These are phyloP conservation scores for Epiblema foenella DNA, from an alignment of 2,888 invertebrate genomes.

Conservation along the genomic window DNA sequence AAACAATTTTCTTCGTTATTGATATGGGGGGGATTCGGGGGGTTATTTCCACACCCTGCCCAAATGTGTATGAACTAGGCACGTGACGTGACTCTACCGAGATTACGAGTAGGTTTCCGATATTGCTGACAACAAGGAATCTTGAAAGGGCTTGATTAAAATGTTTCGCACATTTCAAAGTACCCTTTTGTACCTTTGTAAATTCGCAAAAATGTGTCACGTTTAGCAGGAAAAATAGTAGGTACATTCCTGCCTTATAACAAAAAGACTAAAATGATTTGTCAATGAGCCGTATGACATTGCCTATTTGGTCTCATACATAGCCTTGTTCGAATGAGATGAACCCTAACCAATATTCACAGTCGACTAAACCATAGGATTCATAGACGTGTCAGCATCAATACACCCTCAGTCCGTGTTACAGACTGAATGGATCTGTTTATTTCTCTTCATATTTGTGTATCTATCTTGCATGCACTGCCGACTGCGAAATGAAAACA, in stretches of 20 bases:
- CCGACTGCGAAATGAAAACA: conserved; percentile 9
- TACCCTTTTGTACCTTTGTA: not conserved
- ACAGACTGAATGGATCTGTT: conserved; percentile 13
- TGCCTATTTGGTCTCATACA: not conserved
- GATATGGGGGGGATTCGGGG: conserved; percentile 66
- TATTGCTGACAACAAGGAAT: conserved; percentile 46
- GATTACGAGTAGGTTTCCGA: conserved; percentile 65
- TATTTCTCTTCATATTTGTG: conserved; percentile 9
- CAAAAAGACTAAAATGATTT: too few species aligned
- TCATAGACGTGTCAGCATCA: not conserved
- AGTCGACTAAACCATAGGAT: conserved; percentile 3
- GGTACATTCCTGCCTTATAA: not conserved
- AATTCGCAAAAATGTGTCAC: not conserved
- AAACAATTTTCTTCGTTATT: conserved; percentile 80
- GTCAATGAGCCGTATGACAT: not conserved
- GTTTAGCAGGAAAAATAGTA: not conserved
- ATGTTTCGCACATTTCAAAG: conserved; percentile 15
- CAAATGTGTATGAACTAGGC: conserved; percentile 66
- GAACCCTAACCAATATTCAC: conserved; percentile 7
- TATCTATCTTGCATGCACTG: not conserved
- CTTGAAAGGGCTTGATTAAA: conserved; percentile 36
- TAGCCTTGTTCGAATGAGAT: not conserved
- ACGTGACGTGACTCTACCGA: conserved; percentile 73
- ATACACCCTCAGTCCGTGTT: not conserved
- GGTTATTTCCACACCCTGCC: conserved; percentile 72